Evolutionary conservation across 2,797 vertebrate genomes (phyloP).

Genomic region (Ambastaia sidthimunki): DNA sequence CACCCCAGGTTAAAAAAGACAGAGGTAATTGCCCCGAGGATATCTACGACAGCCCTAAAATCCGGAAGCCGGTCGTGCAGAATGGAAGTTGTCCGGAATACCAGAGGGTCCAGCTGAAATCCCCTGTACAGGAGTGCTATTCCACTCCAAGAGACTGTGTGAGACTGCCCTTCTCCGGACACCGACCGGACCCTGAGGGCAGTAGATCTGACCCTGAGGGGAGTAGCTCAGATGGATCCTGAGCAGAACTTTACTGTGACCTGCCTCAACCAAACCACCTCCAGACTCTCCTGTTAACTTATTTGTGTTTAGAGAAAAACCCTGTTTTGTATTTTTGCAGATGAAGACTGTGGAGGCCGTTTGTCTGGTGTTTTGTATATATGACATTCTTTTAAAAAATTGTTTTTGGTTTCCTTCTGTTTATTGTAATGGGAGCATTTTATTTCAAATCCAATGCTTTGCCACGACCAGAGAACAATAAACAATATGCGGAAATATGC

Average conservation of each 20-base stretch:
- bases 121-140: slow-evolving; percentile 69
- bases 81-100: slow-evolving; percentile 64
- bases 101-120: slow-evolving; percentile 70
- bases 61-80: slow-evolving; percentile 50
- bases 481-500: neutral
- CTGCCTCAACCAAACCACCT: slow-evolving; percentile 35
- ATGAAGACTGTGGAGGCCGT: neutral
- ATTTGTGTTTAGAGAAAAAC: slow-evolving; percentile 39
- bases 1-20: slow-evolving; percentile 69
- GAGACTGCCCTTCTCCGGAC: slow-evolving; percentile 67
- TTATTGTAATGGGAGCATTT: slow-evolving; percentile 4
- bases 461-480: slow-evolving; percentile 5
- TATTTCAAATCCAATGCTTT: slow-evolving; percentile 10
- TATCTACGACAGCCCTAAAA: slow-evolving; percentile 82
- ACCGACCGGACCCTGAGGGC: slow-evolving; percentile 45
- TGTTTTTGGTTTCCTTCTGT: neutral
- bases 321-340: slow-evolving; percentile 24
- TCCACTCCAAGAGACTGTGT: slow-evolving; percentile 79
- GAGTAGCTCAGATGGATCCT: slow-evolving; percentile 48
- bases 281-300: slow-evolving; percentile 47
- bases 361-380: slow-evolving; percentile 37
- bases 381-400: slow-evolving; percentile 4
- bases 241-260: slow-evolving; percentile 38
- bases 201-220: slow-evolving; percentile 48
- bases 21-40: slow-evolving; percentile 53